These are phyloP conservation scores for Pituophis catenifer DNA, from an alignment of 2,113 vertebrate genomes.

Conservation along the genomic window DNA sequence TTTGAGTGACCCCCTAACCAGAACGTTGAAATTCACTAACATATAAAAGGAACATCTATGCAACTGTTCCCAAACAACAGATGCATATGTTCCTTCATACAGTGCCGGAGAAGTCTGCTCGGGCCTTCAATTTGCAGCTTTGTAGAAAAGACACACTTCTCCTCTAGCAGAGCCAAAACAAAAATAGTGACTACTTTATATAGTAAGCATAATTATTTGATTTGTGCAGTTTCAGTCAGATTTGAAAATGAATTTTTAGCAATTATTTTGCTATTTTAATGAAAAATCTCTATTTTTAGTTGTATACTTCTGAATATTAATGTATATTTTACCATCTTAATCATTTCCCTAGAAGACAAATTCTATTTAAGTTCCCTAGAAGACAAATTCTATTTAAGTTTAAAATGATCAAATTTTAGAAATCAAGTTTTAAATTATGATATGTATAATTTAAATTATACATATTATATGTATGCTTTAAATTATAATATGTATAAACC, in stretches of 20 bases:
- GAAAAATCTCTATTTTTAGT: background rate
- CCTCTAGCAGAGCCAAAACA: background rate
- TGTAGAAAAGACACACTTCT: background rate
- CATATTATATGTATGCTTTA: background rate
- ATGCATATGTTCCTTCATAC: too few relatives aligned
- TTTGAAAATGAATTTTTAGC: background rate
- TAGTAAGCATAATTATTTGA: background rate
- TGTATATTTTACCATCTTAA: background rate
- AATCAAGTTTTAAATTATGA: background rate
- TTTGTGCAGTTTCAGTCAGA: background rate
- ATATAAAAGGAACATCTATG: background rate
- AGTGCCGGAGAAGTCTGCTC: background rate
- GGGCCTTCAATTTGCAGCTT: background rate
- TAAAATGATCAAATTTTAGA: background rate
- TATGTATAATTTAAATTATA: background rate
- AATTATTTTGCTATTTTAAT: background rate
- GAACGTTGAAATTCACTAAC: background rate
- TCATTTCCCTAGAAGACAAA: background rate
- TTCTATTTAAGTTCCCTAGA: constrained; percentile 2
- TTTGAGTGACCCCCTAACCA: background rate
- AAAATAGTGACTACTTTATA: background rate
- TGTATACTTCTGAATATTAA: background rate
- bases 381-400: constrained; percentile 20
- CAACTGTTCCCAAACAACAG: background rate
- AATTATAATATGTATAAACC: background rate